Evolutionary conservation across 2,888 invertebrate species (phyloP), one percentile per base, ranked within the genome.

Genomic region (Stomorhina lunata): DNA sequence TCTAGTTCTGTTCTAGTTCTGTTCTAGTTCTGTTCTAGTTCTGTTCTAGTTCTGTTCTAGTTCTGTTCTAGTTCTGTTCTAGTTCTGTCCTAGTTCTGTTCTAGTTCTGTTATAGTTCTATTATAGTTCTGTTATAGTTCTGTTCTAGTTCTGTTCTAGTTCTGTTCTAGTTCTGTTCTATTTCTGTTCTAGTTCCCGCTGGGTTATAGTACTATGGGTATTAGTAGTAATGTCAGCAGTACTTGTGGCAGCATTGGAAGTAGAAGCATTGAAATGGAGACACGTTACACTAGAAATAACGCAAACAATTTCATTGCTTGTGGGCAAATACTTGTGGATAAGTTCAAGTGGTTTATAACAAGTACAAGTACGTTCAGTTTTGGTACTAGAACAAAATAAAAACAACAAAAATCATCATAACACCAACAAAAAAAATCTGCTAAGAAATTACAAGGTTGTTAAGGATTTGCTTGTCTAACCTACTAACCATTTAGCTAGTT

Each of bases 321-420:
- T 79, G 82, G 82, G 82, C 75, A 75, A 82, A 82, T 82, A 79
- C 79, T 82, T 82, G 79, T 76, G 79, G 75, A 79, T 79, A 82
- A 82, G 75, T 82, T 82, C 61, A 79, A 82, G 79, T 82, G 79
- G 79, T 43, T 82, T 79, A 61, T 71, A 82, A 82, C 75, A 66
- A 82, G 50, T 69, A 79, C 65, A 69, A 69, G 66, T 75, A 71
- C 66, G 53, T n/a, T 7, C 34, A 75, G 71, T 45, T 59, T 17
- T 10, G 37, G 25, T 25, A 37, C 40, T 45, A 37, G 5, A 22
- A 20, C 3, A 37, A 69, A 68, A 27, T 10, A 68, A 25, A 57
- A 55, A 25, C 9, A 37, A 48, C 15, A 40, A 59, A 80, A 68
- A 73, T 59, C 68, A 73, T 55, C 68, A 75, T 20, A 75, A 50